phyloP scores from a whole-genome alignment of 2,888 invertebrate genomes.

The Ariolimax columbianus region DNA sequence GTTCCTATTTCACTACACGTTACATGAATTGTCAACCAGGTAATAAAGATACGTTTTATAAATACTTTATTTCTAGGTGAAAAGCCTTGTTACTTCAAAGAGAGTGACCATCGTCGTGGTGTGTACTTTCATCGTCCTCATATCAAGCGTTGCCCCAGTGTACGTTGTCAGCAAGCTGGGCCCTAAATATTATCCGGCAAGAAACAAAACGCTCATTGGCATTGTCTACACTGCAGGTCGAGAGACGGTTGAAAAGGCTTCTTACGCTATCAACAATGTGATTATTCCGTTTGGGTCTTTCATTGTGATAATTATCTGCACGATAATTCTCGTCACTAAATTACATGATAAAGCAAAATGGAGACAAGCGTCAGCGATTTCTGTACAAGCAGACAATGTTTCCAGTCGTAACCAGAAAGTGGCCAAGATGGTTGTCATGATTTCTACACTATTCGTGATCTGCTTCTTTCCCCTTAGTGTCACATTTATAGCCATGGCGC shows the following conservation, averaged over 20 bases:
- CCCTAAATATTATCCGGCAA: not conserved
- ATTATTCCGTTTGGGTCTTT: not conserved
- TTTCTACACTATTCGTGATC: constrained; percentile 6
- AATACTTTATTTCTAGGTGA: constrained; percentile 7
- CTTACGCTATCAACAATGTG: not conserved
- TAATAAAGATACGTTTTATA: no score
- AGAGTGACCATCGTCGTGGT: not conserved
- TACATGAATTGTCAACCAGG: no score
- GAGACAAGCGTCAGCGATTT: not conserved
- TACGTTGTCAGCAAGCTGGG: constrained; percentile 15
- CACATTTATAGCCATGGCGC: constrained; percentile 6
- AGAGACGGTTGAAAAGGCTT: not conserved
- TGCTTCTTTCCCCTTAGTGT: not conserved
- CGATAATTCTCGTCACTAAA: not conserved
- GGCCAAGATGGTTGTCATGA: constrained; percentile 23
- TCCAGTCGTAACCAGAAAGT: constrained; percentile 16
- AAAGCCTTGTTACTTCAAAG: not conserved
- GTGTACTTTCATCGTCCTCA: not conserved
- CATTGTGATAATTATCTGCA: constrained; percentile 1
- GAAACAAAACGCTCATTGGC: not conserved
- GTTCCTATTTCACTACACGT: no score
- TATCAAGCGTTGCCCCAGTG: not conserved
- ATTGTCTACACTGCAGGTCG: not conserved
- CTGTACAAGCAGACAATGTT: not conserved
- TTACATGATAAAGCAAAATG: constrained; percentile 11